phyloP scores from a whole-genome alignment of 2,888 invertebrate genomes.

The Pachliopta kotzebuea region DNA sequence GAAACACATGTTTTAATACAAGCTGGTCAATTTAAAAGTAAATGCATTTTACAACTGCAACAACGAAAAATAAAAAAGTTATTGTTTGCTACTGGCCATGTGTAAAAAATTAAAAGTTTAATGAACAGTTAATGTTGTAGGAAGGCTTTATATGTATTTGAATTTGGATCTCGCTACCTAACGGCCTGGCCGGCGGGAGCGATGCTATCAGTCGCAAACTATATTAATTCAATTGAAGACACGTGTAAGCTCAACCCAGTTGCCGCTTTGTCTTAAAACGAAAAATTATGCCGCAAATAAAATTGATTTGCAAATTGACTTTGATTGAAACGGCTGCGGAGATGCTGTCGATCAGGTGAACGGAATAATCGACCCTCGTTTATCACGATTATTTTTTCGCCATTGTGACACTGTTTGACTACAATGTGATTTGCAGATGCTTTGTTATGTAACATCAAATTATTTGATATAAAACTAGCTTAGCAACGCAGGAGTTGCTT shows the following conservation, averaged over 20 bases:
- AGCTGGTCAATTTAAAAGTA: no score
- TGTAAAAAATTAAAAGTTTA: no score
- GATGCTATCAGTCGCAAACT: neutral
- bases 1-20: no score
- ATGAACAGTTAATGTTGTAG: no score
- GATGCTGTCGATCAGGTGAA: conserved; percentile 28
- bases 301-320: conserved; percentile 29
- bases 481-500: no score
- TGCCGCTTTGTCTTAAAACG: conserved; percentile 21
- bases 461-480: no score
- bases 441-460: neutral
- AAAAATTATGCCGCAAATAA: conserved; percentile 26
- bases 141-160: neutral
- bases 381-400: conserved; percentile 17
- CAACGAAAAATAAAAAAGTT: no score
- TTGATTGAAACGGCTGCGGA: conserved; percentile 22
- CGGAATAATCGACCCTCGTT: conserved; percentile 10
- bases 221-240: conserved; percentile 34
- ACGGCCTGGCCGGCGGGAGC: neutral
- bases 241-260: conserved; percentile 36
- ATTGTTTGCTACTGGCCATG: no score
- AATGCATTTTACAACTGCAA: no score
- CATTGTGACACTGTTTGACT: conserved; percentile 7
- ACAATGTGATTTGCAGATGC: neutral
- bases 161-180: neutral